Base-by-base conservation (phyloP, 2,888 invertebrate genomes). In the Antitype chi region DNA sequence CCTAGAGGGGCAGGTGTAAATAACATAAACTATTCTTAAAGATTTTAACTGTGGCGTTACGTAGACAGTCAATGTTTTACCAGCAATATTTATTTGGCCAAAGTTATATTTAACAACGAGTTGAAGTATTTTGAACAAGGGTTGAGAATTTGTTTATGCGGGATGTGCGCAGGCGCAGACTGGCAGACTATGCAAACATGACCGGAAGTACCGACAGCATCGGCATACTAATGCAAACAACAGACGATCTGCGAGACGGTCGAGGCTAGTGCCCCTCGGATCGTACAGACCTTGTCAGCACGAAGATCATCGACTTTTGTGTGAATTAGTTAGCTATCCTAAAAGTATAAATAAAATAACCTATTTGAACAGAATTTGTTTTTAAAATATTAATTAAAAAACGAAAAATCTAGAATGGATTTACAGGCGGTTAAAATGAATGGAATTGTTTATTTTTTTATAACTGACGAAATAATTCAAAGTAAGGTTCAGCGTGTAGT, bases 101-200 rank as follows among this genome's bases (percentile, higher is more conserved):
- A 53, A 53, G 4, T 23, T 32, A 25, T 38, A 47, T 59, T 59
- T 17, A 38, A 25, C 25, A 38, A 32, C n/a, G 17, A 60, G 13
- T 38, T 2, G n/a, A 17, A 64, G 38, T 52, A 52, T 43, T 64
- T 64, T 57, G 28, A n/a, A 13, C 70, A 86, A 85, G 83, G 86
- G 82, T 81, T 78, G 69, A 66, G 79, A 76, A 81, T 79, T 87
- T 91, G 88, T 91, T 91, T 91, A 90, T 90, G 88, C 82, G 89
- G 89, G 81, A 85, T 88, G 86, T 74, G 84, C 80, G 85, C 87
- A 72, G 70, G 85, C 81, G 87, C 85, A 67, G 63, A 67, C 80
- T 78, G 70, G 71, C 78, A 83, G 83, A 76, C 81, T 80, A 71
- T 84, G 85, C 80, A 84, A 86, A 85, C 80, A 85, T 81, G 80